A percentile compares a stretch with the other conserved stretches of the same genome.
Evolutionary conservation across 2,888 invertebrate species (phyloP).

Genomic region (Nomada goodeniana): DNA sequence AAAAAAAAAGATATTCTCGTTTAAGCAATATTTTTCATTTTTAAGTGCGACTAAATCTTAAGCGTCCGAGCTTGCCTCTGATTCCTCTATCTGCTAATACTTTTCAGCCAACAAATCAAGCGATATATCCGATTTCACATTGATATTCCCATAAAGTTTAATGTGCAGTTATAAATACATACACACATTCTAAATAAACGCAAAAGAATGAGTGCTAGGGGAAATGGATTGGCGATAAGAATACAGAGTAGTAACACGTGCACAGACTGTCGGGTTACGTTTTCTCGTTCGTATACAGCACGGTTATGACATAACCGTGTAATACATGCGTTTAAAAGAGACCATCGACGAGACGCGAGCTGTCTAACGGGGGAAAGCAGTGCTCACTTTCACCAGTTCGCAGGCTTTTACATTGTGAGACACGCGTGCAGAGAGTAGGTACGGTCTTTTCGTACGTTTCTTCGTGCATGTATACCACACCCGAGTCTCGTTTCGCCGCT

Average conservation of each 20-base stretch:
- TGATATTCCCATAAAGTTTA: background rate
- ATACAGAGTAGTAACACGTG: slow-evolving; percentile 40
- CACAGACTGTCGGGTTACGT: slow-evolving; percentile 36
- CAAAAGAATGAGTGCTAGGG: slow-evolving; percentile 4
- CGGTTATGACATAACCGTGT: slow-evolving; percentile 78
- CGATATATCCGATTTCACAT: no score
- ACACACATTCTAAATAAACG: background rate
- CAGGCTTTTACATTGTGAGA: slow-evolving; percentile 75
- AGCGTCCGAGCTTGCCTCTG: no score
- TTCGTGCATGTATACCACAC: slow-evolving; percentile 1
- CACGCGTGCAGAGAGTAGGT: slow-evolving; percentile 41
- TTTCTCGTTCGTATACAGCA: slow-evolving; percentile 35
- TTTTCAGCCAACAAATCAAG: background rate
- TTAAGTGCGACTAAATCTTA: no score
- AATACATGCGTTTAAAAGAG: slow-evolving; percentile 80
- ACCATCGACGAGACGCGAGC: slow-evolving; percentile 75
- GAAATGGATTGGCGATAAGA: slow-evolving; percentile 42
- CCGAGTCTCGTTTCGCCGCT: slow-evolving; percentile 46
- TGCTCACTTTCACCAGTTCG: slow-evolving; percentile 79
- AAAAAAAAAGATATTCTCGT: no score
- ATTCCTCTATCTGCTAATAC: background rate
- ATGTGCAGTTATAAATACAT: background rate
- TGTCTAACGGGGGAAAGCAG: slow-evolving; percentile 80
- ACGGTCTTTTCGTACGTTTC: slow-evolving; percentile 14
- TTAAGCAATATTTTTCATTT: no score